Conservation (phyloP, 2,888 invertebrate genomes). For the Gasteruption jaculator region DNA sequence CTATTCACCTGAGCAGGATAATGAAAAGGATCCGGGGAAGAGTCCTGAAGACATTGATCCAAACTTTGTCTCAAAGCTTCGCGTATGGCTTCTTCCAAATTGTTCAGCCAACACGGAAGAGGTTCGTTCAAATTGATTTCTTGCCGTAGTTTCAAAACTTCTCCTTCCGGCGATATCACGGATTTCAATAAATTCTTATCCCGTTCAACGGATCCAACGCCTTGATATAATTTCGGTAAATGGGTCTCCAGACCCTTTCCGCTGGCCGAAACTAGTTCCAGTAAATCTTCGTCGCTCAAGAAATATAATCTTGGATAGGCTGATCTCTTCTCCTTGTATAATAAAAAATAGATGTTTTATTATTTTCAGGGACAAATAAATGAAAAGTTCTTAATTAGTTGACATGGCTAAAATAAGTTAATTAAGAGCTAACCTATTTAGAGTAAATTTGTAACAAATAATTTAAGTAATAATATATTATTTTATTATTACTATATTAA, state of each 20-base stretch:
- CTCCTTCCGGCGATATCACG: constrained; percentile 63
- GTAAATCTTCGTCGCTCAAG: constrained; percentile 93
- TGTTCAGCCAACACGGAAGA: constrained; percentile 68
- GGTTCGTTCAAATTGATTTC: constrained; percentile 41
- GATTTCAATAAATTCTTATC: constrained; percentile 57
- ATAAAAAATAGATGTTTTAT: constrained; percentile 18
- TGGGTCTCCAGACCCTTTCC: constrained; percentile 71
- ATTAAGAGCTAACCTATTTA: too few species aligned
- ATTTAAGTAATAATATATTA: too few species aligned
- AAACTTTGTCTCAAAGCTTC: constrained; percentile 41
- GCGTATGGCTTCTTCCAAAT: constrained; percentile 80
- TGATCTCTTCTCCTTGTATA: constrained; percentile 79
- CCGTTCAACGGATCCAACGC: constrained; percentile 75
- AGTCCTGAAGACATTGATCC: constrained; percentile 39
- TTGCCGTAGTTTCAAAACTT: constrained; percentile 55
- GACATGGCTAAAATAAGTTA: too few species aligned
- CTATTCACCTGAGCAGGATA: constrained; percentile 42
- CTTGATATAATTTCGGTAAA: constrained; percentile 93
- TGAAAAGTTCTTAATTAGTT: too few species aligned
- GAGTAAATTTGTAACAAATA: too few species aligned
- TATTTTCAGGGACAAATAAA: constrained; percentile 12
- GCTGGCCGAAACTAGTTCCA: constrained; percentile 74
- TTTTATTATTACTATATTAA: constrained; percentile 1
- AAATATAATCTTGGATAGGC: constrained; percentile 95
- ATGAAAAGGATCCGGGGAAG: constrained; percentile 34